Percentiles rank a stretch among this genome's conserved stretches.
Evolutionary conservation across 2,888 invertebrate species (phyloP).

Genomic region (Dryobota labecula): DNA sequence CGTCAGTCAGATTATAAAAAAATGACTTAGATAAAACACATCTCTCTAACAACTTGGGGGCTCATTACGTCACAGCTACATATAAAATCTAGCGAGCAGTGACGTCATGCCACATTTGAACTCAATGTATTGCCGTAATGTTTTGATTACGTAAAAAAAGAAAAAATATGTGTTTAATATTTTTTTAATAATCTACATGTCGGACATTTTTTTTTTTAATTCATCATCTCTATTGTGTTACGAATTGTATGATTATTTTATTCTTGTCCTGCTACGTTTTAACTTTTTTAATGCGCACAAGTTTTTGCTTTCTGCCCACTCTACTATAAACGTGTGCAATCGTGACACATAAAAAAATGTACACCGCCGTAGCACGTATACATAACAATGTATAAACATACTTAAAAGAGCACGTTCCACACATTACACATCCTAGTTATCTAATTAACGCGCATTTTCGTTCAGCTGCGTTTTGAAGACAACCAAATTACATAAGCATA

Average conservation of each 20-base stretch:
- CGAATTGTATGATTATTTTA: background rate
- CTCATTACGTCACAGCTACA: no score
- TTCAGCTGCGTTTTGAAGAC: conserved; percentile 11
- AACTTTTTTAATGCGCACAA: conserved; percentile 31
- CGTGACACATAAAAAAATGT: conserved; percentile 44
- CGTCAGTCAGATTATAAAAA: no score
- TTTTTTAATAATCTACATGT: no score
- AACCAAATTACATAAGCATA: conserved; percentile 8
- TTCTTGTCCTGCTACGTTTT: background rate
- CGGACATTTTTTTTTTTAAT: no score
- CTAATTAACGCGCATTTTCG: conserved; percentile 31
- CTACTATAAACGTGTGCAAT: conserved; percentile 10
- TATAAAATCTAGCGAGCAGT: no score
- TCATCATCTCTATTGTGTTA: no score
- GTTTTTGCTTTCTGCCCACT: conserved; percentile 5
- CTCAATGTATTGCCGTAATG: no score
- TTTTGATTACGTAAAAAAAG: no score
- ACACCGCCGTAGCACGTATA: conserved; percentile 18
- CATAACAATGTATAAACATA: conserved; percentile 34
- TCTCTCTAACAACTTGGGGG: no score
- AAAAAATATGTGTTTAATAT: no score
- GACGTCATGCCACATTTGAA: no score
- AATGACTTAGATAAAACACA: no score
- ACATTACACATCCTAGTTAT: conserved; percentile 20
- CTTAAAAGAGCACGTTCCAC: conserved; percentile 42